Base-by-base conservation (phyloP, 2,797 vertebrate species). In the Silurus aristotelis region DNA sequence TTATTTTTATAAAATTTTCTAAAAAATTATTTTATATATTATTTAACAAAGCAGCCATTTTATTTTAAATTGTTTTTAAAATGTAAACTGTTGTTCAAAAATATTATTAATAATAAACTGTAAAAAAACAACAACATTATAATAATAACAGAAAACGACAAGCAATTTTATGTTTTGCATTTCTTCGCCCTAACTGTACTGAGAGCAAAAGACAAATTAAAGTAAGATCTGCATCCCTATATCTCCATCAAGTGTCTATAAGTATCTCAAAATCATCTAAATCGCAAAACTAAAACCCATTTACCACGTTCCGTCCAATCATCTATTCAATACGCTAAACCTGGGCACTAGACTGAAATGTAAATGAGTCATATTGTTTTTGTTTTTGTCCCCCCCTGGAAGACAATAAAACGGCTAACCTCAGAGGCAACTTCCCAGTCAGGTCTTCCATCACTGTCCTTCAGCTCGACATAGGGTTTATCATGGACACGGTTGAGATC, bases 371-470 rank as follows among this genome's bases (percentile, higher is more conserved):
- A 27, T 55, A 55, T 17, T 73, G 12, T 5, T 15, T 25, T 52
- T 13, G 2, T 58, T 13, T 38, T 60, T 22, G 1, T 46, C 1
- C 52, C 38, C 1, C 52, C 38, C 13, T 46, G 15, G 25, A 78
- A 52, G 46, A 17, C 14, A 55, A 13, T 13, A 73, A 7, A 73
- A n/a, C n/a, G 22, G 89, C 94, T 85, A 80, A 99, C 98, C 97
- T 99, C 98, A 83, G 97, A 98, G n/a, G 98, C 98, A 63, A 99
- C 98, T 90, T 99, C 98, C 96, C 96, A 97, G 93, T 99, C 98
- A 0, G 98, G 98, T 61, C 98, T 95, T 0, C 97, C 97, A 56
- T 99, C 96, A 2, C 98, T 99, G 92, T 99, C 98, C 91, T 99
- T 98, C 86, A 99, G 95, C 86, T 99, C 98, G 66, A 99, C 98